Percentiles rank a stretch among this genome's conserved stretches.
These are phyloP conservation scores for Galeruca laticollis DNA, from an alignment of 2,888 invertebrate species.

Conservation along the genomic window DNA sequence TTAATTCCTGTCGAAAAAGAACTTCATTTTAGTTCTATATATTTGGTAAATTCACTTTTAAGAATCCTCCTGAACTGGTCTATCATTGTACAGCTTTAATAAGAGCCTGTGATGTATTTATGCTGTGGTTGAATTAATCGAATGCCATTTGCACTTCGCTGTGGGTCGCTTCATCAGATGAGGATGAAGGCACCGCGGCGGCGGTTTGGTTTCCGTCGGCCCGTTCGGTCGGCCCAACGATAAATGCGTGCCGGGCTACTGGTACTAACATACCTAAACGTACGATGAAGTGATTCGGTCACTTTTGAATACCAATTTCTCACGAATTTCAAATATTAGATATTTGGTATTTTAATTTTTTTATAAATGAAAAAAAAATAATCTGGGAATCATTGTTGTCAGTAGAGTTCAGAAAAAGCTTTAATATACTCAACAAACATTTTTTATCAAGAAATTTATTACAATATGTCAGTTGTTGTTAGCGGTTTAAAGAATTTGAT, in stretches of 20 bases:
- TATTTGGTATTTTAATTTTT: too few species aligned
- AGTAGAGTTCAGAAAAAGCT: too few species aligned
- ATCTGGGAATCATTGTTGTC: too few species aligned
- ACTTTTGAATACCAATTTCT: background rate
- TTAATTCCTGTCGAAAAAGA: too few species aligned
- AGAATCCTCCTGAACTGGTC: background rate
- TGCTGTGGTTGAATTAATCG: constrained; percentile 60
- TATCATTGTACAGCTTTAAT: constrained; percentile 37
- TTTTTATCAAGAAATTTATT: too few species aligned
- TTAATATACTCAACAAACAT: too few species aligned
- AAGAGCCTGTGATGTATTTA: constrained; percentile 53
- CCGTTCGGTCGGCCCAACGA: constrained; percentile 1
- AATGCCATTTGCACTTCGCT: constrained; percentile 62
- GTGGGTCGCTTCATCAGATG: constrained; percentile 62
- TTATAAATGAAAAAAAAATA: too few species aligned
- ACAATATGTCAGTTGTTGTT: too few species aligned
- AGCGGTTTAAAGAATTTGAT: too few species aligned
- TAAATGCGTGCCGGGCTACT: background rate
- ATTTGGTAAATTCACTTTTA: background rate
- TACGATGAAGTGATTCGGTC: background rate
- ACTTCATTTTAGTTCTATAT: too few species aligned
- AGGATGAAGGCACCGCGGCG: constrained; percentile 22
- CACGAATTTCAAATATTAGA: too few species aligned
- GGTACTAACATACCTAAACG: background rate
- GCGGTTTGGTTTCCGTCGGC: constrained; percentile 18